Conservation (phyloP, 2,113 vertebrate species). For the Ailurus styani region DNA sequence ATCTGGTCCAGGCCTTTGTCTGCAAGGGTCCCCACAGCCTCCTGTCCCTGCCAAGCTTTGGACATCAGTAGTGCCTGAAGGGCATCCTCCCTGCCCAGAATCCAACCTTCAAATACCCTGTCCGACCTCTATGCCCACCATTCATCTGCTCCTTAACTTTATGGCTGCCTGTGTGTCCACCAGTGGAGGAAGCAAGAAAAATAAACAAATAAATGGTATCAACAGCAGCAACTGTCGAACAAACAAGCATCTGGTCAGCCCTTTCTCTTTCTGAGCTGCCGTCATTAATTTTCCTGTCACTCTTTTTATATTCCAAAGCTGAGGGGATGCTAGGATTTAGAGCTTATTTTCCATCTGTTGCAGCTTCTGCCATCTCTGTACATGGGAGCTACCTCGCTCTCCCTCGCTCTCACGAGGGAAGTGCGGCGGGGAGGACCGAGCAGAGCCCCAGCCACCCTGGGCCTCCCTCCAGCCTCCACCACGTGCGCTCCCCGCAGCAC, state of each 20-base stretch:
- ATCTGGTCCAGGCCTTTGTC: fast-evolving
- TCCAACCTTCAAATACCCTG: too few species aligned
- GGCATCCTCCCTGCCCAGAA: background rate
- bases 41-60: background rate
- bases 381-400: fast-evolving
- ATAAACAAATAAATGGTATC: background rate
- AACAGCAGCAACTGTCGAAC: fast-evolving
- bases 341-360: background rate
- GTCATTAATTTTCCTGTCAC: background rate
- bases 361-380: background rate
- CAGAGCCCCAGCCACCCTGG: background rate
- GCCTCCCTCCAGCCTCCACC: background rate
- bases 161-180: background rate
- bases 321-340: background rate
- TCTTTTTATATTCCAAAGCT: background rate
- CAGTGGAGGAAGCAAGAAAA: background rate
- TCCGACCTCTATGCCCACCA: fast-evolving
- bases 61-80: fast-evolving
- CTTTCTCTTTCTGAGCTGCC: background rate
- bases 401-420: fast-evolving
- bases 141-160: too few species aligned
- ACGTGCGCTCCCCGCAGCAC: fast-evolving
- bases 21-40: too few species aligned
- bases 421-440: fast-evolving
- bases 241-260: background rate